Base-by-base conservation (phyloP, 2,113 vertebrate species). In the Reinhardtius hippoglossoides region DNA sequence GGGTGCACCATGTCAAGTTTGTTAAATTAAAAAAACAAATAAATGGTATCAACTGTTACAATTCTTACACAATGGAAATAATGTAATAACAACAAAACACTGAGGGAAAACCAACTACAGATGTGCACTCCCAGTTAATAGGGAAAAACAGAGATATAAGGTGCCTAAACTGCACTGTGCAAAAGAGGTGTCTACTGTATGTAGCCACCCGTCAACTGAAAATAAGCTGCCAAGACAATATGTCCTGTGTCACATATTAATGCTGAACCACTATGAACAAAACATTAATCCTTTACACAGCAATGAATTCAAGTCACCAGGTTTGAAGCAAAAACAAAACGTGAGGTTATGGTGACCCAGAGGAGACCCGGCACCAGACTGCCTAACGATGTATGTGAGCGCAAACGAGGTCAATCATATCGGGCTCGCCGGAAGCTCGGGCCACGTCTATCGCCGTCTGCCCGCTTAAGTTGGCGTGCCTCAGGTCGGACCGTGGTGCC, bases 391-490 rank as follows among this genome's bases (percentile, higher is more conserved):
- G 84, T 74, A 82, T 74, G 60, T 94, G 81, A 67, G 91, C 84
- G 10, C 92, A 91, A 66, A 93, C 78, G 74, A 94, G 84, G 68
- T 92, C 87, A 66, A 94, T 87, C 84, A 95, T 86, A 65, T 91
- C 90, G 4, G 90, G 82, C 71, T 87, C 79, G 71, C 90, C 44
- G 3, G 91, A 83, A 48, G 90, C 88, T 35, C 87, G 26, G 37
- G 96, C 97, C 54, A 96, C 82, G 27, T 96, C 96, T 65, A 95
- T 74, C 0, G 96, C 94, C 0, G 95, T 96, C 69, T 93, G 92
- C 4, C 96, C 96, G 1, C 89, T 84, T 21, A 87, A 31, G 57
- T 96, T 95, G 55, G 82, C 87, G 31, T 95, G 96, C 62, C 92
- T 90, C 60, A 98, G 91, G 85, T 96, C 82, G 0, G 96, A 97